Evolutionary conservation across 2,113 vertebrate species (phyloP), one percentile per base, ranked within the genome.

Genomic region (Platycercus adscitus): DNA sequence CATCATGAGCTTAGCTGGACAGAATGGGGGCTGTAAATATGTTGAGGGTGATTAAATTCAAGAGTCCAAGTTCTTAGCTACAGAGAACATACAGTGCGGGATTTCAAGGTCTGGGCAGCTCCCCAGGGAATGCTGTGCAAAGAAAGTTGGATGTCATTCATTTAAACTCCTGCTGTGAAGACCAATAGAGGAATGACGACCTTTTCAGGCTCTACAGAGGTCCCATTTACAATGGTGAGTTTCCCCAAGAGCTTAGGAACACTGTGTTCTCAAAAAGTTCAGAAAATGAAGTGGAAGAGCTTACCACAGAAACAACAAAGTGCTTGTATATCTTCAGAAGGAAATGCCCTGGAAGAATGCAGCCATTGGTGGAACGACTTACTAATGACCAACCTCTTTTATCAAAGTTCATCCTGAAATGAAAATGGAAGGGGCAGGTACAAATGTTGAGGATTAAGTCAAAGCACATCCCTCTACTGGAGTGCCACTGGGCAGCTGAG

Each of bases 31-130:
- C 41, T 88, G 15, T 63, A 89, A 86, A 88, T 77, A 7, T 69
- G n/a, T 82, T 86, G 60, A 77, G 87, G 83, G 93, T 85, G 50
- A 85, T 68, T 78, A 91, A 39, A 31, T 96, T 95, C 90, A 75
- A 75, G 80, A 90, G 78, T 66, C 41, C 71, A 93, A 81, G 55
- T 75, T 94, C 94, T 92, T 93, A 83, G n/a, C 75, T 88, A 50
- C 17, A 56, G 56, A 63, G 76, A 92, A 82, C 44, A 33, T 56
- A 25, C 31, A 85, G 85, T 26, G 37, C 64, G 82, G 24, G 58
- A 91, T 91, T 90, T 91, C 78, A 85, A 93, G 71, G 43, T 55
- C 91, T 81, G n/a, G 31, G 75, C 63, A 52, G 33, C 65, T 92
- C 81, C 64, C 61, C 46, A 69, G 46, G 43, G 73, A 75, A 53